Percentiles rank a stretch among this genome's conserved stretches.
Conservation (phyloP, 1,140 invertebrate genomes). For the Drosophila obscura region DNA sequence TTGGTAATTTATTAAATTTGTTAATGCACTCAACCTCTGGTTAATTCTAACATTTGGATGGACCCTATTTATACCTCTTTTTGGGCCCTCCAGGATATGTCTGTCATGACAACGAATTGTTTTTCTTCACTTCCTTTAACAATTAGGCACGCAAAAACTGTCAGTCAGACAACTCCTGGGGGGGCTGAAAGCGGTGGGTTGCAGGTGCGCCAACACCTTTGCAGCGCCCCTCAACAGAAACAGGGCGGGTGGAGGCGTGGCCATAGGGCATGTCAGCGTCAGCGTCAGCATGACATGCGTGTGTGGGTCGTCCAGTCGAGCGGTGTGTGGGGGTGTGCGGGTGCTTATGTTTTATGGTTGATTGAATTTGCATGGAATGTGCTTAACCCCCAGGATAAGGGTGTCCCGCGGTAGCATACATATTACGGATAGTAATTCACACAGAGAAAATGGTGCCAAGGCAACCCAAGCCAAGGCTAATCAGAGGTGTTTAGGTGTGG, state of each 20-base stretch:
- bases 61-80: conserved; percentile 16
- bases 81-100: conserved; percentile 1
- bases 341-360: conserved; percentile 62
- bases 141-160: conserved; percentile 67
- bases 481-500: too few species aligned
- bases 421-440: background rate
- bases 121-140: conserved; percentile 54
- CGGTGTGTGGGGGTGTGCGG: background rate
- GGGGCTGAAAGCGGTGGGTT: conserved; percentile 13
- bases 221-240: background rate
- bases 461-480: too few species aligned
- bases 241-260: conserved; percentile 21
- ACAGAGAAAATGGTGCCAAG: conserved; percentile 5
- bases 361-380: conserved; percentile 44
- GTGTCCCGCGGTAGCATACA: background rate
- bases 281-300: conserved; percentile 48
- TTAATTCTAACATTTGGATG: too few species aligned
- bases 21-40: conserved; percentile 14
- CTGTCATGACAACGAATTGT: conserved; percentile 44
- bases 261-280: conserved; percentile 39
- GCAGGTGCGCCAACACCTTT: conserved; percentile 39
- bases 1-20: conserved; percentile 28
- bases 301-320: conserved; percentile 9
- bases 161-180: conserved; percentile 26
- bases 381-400: conserved; percentile 11